Evolutionary conservation across 2,797 vertebrate genomes (phyloP), one percentile per base, ranked within the genome.

Genomic region (Mormyrus proboscirostris): DNA sequence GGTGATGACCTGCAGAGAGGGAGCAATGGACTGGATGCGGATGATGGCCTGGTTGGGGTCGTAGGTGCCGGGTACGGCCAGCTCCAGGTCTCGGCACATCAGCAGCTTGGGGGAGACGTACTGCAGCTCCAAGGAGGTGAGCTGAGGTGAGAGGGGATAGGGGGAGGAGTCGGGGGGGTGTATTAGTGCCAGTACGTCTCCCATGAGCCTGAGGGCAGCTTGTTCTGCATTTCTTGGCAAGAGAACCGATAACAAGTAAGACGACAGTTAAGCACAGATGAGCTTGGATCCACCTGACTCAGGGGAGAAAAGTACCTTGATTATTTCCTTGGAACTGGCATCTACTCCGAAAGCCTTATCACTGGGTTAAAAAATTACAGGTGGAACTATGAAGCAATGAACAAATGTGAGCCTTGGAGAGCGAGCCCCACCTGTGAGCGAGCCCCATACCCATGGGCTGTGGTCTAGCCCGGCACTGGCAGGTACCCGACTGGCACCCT

Each of bases 41-140:
- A 99, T 98, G 94, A 99, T 97, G 1, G 97, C 96, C 94, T 99
- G 98, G 95, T 99, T 99, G 94, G 99, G 99, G 93, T 99, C 99
- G 0, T 99, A 99, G 0, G 98, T 99, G 90, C 99, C 99, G 0
- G 99, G 99, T 88, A 99, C 99, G 0, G 99, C 99, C 91, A 99
- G 55, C 89, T 99, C 99, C 92, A 99, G 95, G 93, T 99, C 98
- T 44, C 98, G 96, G 93, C 98, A 99, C 98, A 99, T 99, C 33
- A 99, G 94, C 84, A 99, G 96, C 93, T 99, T 99, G 0, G 99
- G 99, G 41, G 98, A 99, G 87, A 99, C 99, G 0, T 99, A 99
- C 86, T 99, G 98, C 0, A 99, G 96, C 93, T 99, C 99, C 94
- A 99, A 93, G 88, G 98, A 99, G 49, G 99, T 99, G 90, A 99